Conservation (phyloP, 2,888 invertebrate genomes). For the Elmis aenea region DNA sequence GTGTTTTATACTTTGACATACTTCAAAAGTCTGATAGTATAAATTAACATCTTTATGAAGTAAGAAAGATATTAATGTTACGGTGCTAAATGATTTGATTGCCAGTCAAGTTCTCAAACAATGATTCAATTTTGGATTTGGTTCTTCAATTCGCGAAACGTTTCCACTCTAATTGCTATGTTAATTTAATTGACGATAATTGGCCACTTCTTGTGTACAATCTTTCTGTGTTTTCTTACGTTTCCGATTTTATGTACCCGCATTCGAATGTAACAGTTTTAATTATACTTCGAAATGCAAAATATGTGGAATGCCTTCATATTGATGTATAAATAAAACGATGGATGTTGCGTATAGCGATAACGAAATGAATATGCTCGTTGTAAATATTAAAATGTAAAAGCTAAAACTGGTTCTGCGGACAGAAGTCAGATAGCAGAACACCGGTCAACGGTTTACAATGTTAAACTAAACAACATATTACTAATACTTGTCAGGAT, state of each 20-base stretch:
- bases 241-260: too few species aligned
- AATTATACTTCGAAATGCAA: too few species aligned
- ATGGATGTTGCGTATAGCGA: constrained; percentile 4
- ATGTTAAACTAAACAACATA: neutral
- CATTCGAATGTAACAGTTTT: too few species aligned
- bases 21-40: constrained; percentile 9
- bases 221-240: too few species aligned
- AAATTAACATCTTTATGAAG: constrained; percentile 14
- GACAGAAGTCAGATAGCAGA: constrained; percentile 6
- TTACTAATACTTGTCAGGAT: neutral
- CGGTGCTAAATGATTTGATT: constrained; percentile 9
- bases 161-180: too few species aligned
- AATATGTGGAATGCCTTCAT: too few species aligned
- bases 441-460: constrained; percentile 12
- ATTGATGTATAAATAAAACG: constrained; percentile 4
- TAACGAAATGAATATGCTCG: constrained; percentile 10
- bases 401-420: constrained; percentile 9
- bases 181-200: too few species aligned
- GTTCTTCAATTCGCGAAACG: too few species aligned
- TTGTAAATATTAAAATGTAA: constrained; percentile 8
- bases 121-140: too few species aligned
- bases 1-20: constrained; percentile 17
- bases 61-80: constrained; percentile 3
- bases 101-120: too few species aligned
- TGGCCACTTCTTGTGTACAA: too few species aligned